Percentiles rank a stretch among this genome's conserved stretches.
Conservation (phyloP, 2,888 invertebrate species). For the Amphimallon solstitiale region DNA sequence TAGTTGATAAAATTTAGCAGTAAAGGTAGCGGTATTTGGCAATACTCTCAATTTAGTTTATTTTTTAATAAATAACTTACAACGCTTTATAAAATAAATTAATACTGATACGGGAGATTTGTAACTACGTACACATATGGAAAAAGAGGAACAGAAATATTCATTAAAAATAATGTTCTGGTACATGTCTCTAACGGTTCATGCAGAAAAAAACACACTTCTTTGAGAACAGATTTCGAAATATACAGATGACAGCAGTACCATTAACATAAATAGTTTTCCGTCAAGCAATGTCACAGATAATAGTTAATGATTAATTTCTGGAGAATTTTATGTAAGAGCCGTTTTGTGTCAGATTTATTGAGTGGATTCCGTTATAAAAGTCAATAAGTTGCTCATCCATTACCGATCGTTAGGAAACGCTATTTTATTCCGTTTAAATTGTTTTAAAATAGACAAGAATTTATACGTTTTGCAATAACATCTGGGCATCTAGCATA, state of each 20-base stretch:
- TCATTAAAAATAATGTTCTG: conserved; percentile 5
- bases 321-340: conserved; percentile 2
- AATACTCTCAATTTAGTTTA: too few relatives aligned
- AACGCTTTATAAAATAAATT: too few relatives aligned
- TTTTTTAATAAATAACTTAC: too few relatives aligned
- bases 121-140: not conserved
- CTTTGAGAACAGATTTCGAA: conserved; percentile 4
- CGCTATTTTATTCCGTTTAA: conserved; percentile 12
- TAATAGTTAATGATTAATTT: conserved; percentile 24
- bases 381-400: conserved; percentile 18
- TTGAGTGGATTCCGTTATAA: conserved; percentile 20
- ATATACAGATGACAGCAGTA: conserved; percentile 18
- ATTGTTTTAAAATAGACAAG: conserved; percentile 16
- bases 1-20: too few relatives aligned
- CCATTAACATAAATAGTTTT: conserved; percentile 23
- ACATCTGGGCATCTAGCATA: too few relatives aligned
- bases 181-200: conserved; percentile 6
- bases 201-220: not conserved
- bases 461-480: not conserved
- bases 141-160: not conserved
- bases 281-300: conserved; percentile 7
- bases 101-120: too few relatives aligned
- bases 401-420: conserved; percentile 3
- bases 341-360: conserved; percentile 6
- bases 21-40: too few relatives aligned